Evolutionary conservation across 2,888 invertebrate genomes (phyloP), one percentile per base, ranked within the genome.

Genomic region (Leucoptera coffeella): DNA sequence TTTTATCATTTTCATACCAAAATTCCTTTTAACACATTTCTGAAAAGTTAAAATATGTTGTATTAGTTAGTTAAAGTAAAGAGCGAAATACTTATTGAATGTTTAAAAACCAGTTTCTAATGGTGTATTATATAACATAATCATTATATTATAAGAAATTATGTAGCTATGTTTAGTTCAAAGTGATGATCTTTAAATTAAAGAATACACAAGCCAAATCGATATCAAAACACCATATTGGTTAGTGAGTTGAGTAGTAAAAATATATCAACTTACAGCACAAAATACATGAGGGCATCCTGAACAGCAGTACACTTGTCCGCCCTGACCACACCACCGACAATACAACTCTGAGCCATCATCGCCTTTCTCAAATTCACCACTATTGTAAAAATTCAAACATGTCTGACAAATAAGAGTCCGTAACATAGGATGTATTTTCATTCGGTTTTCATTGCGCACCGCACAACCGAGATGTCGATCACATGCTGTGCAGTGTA

Each of bases 271-370:
- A 45, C 39, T 56, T 57, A 77, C 78, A 50, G 77, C 81, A 51
- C 83, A 84, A 48, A 83, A 84, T 0, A 83, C 83, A 57, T 74
- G 80, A 25, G 80, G 77, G 35, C 87, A 87, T 33, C 76, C 75
- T 2, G 85, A 79, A 43, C 87, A 87, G 44, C 86, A 87, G 42
- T 85, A 81, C 2, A 87, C 82, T 52, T 82, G 81, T 4, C 82
- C 82, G 4, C 78, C 87, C 49, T 87, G 85, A 0, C 86, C 87
- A 43, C 87, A 87, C 87, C 86, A 87, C 25, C 86, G 74, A 39
- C 87, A 87, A 43, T 86, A 87, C 32, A 87, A 56, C 47, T 87
- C 87, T 10, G 85, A 86, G 13, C 85, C 85, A 58, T 87, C 87
- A 48, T 86, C 85, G 26, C 86, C 86, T 55, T 85, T 85, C 31